phyloP scores from a whole-genome alignment of 2,888 invertebrate genomes.

The Cheilosia pagana region DNA sequence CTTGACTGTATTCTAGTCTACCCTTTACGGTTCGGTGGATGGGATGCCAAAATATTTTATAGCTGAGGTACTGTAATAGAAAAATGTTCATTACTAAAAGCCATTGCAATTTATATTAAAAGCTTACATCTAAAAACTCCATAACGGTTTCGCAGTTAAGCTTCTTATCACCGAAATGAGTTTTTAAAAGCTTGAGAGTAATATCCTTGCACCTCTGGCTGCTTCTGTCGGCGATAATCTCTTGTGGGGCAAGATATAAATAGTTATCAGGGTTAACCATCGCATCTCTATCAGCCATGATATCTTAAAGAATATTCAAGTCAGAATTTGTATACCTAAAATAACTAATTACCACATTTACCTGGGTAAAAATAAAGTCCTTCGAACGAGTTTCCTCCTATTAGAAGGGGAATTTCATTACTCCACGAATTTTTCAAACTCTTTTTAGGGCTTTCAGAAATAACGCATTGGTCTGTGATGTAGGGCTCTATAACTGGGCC shows the following conservation, averaged over 20 bases:
- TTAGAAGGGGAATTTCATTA: conserved; percentile 80
- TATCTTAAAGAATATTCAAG: too few relatives aligned
- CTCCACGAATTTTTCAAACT: conserved; percentile 80
- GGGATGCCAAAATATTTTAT: conserved; percentile 82
- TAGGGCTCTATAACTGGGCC: conserved; percentile 82
- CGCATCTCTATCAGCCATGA: conserved; percentile 58
- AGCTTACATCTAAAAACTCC: too few relatives aligned
- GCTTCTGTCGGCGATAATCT: conserved; percentile 77
- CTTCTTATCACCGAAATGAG: too few relatives aligned
- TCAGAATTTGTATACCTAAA: too few relatives aligned
- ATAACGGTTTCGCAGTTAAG: too few relatives aligned
- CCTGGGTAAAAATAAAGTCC: conserved; percentile 81
- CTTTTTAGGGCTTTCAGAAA: conserved; percentile 77
- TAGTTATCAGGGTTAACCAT: conserved; percentile 80
- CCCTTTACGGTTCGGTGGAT: conserved; percentile 79
- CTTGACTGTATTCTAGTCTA: conserved; percentile 77
- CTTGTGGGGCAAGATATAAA: conserved; percentile 79
- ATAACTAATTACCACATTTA: conserved; percentile 29
- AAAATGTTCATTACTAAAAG: background rate
- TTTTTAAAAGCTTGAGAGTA: too few relatives aligned
- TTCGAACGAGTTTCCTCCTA: conserved; percentile 82
- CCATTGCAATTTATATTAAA: too few relatives aligned
- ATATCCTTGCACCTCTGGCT: conserved; percentile 56
- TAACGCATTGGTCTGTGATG: conserved; percentile 79
- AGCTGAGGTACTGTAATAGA: conserved; percentile 77